Evolutionary conservation across 2,113 vertebrate genomes (phyloP), one percentile per base, ranked within the genome.

Genomic region (Proterorhinus semilunaris): DNA sequence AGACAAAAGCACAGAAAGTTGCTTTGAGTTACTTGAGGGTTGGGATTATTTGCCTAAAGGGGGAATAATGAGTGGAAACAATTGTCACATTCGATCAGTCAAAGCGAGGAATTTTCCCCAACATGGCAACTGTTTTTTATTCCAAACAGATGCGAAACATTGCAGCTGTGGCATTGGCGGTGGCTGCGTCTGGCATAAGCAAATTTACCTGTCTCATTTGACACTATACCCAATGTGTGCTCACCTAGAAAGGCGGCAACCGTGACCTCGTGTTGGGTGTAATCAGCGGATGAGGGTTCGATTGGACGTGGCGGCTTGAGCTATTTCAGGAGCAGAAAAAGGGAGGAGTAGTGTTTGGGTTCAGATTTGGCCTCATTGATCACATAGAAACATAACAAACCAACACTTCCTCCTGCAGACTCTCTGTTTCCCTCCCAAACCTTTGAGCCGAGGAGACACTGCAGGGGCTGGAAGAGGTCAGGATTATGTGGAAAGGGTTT

Each of bases 61-160:
- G 65, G 17, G 77, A 81, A 69, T 65, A 72, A 78, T 65, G 55
- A 78, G 50, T 77, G 78, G 83, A 83, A 83, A 83, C 72, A 72
- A 69, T 69, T 51, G 69, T 71, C 68, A 85, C 75, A 76, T 81
- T 68, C 65, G 83, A 75, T 83, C 74, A 79, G 66, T 75, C 68
- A 66, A 63, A 78, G 74, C 55, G 71, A 69, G 79, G n/a, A 69
- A 63, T 58, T 75, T 75, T 65, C 68, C 69, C 58, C 21, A 65
- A 68, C 61, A 63, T 74, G 80, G 80, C 71, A 68, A 59, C 46
- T 1, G 0, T 62, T 84, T 83, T 21, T 80, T 70, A 80, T 78
- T 78, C 76, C 17, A 71, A 75, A 81, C 75, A 81, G 66, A 78
- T 82, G 68, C 12, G 69, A 66, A 63, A 12, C 6, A 50, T 27